Percentiles rank a stretch among this genome's conserved stretches.
phyloP scores from a whole-genome alignment of 2,797 vertebrate genomes.

The Okamejei kenojei region DNA sequence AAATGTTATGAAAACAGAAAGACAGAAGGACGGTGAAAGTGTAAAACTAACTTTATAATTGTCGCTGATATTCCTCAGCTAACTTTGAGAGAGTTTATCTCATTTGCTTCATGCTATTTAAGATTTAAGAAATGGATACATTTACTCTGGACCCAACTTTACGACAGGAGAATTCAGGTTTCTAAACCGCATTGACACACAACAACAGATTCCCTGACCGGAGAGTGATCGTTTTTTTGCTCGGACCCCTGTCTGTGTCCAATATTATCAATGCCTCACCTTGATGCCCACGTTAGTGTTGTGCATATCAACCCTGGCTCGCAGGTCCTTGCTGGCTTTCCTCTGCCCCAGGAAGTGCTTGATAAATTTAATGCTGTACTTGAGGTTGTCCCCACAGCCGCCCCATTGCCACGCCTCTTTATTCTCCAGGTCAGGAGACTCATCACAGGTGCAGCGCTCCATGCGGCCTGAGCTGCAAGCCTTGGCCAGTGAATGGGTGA shows the following conservation, averaged over 20 bases:
- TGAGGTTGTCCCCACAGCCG: constrained; percentile 93
- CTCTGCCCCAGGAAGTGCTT: constrained; percentile 91
- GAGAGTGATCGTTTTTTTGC: background rate
- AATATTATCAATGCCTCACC: constrained; percentile 58
- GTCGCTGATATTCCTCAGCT: background rate
- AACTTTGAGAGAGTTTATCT: background rate
- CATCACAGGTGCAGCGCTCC: constrained; percentile 96
- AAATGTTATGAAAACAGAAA: background rate
- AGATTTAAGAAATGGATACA: background rate
- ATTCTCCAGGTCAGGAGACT: constrained; percentile 88
- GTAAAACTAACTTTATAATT: background rate
- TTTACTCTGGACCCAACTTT: background rate
- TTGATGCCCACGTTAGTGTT: constrained; percentile 90
- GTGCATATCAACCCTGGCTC: constrained; percentile 84
- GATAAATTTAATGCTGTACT: constrained; percentile 92
- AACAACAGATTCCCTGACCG: background rate
- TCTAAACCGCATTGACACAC: background rate
- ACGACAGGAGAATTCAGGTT: background rate
- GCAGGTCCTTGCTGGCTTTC: constrained; percentile 84
- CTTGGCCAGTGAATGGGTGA: constrained; percentile 86
- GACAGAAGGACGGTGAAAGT: background rate
- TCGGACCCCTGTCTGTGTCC: background rate
- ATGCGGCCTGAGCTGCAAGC: constrained; percentile 93
- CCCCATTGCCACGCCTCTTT: constrained; percentile 97
- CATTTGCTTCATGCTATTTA: background rate